Conservation (phyloP, 2,888 invertebrate genomes). For the Lasioglossum lativentre region DNA sequence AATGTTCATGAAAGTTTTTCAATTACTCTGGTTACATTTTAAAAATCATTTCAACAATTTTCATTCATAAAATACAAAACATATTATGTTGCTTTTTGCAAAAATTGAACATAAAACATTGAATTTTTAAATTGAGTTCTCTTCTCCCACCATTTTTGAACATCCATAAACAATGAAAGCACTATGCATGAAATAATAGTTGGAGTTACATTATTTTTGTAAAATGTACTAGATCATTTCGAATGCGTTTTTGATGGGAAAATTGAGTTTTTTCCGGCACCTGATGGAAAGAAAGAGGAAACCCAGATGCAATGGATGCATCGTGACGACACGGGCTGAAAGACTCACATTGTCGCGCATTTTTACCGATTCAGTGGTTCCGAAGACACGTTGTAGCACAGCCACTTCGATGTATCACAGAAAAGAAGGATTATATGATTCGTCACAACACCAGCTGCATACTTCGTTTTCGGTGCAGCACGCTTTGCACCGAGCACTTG, state of each 20-base stretch:
- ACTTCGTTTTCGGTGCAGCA: slow-evolving; percentile 34
- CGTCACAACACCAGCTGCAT: slow-evolving; percentile 32
- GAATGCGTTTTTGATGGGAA: not conserved
- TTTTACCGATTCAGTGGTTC: slow-evolving; percentile 14
- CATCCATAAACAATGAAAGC: not conserved
- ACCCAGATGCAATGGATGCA: not conserved
- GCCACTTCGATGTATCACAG: slow-evolving; percentile 33
- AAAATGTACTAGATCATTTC: not conserved
- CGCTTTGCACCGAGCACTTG: slow-evolving; percentile 38
- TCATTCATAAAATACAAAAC: not conserved
- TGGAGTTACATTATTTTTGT: not conserved
- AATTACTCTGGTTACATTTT: not conserved
- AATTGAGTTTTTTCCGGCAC: not conserved
- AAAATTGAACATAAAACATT: not conserved
- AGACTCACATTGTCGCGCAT: slow-evolving; percentile 49
- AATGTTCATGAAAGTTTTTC: not conserved
- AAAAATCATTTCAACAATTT: not conserved
- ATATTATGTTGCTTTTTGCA: not conserved
- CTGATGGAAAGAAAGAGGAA: not conserved
- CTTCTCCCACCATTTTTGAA: not conserved
- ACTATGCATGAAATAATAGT: not conserved
- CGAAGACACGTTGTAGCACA: slow-evolving; percentile 4
- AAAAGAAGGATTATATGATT: not conserved
- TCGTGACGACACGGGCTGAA: not conserved
- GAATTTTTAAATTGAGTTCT: not conserved